A percentile compares a stretch with the other conserved stretches of the same genome.
Evolutionary conservation across 2,113 vertebrate species (phyloP).

Genomic region (Oryzias melastigma): DNA sequence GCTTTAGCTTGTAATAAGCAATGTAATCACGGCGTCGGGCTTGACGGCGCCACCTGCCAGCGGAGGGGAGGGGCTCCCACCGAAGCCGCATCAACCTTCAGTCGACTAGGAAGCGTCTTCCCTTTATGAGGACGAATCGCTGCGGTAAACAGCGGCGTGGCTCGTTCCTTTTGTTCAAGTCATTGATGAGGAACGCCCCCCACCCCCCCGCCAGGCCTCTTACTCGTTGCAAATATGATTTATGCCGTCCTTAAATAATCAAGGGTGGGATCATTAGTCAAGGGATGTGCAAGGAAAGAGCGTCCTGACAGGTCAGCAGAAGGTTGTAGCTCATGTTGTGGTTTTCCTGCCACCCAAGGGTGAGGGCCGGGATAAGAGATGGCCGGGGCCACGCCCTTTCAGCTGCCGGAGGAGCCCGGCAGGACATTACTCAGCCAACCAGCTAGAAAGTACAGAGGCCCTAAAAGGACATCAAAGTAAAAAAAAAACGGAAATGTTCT

Average conservation of each 20-base stretch:
- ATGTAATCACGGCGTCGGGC: conserved; percentile 29
- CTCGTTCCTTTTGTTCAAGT: conserved; percentile 46
- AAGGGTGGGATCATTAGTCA: conserved; percentile 68
- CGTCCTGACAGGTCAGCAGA: conserved; percentile 55
- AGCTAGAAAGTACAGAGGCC: conserved; percentile 1
- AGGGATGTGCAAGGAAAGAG: conserved; percentile 40
- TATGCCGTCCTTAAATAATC: conserved; percentile 72
- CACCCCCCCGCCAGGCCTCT: conserved; percentile 40
- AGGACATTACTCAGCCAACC: conserved; percentile 45
- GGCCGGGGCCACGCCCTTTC: conserved; percentile 49
- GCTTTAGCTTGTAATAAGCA: conserved; percentile 34
- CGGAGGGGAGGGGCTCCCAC: conserved; percentile 40
- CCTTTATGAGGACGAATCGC: conserved; percentile 51
- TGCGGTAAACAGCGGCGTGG: conserved; percentile 24
- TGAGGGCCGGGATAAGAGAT: conserved; percentile 58
- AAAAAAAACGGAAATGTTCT: too few relatives aligned
- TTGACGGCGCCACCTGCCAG: conserved; percentile 24
- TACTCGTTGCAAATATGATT: conserved; percentile 59
- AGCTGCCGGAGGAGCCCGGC: conserved; percentile 38
- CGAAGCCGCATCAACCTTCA: conserved; percentile 36
- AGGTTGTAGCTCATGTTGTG: conserved; percentile 29
- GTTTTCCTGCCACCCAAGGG: conserved; percentile 19
- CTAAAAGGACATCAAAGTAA: too few relatives aligned
- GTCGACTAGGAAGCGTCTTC: conserved; percentile 40
- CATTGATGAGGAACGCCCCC: conserved; percentile 51